A percentile compares a stretch with the other conserved stretches of the same genome.
Conservation (phyloP, 1,140 invertebrate genomes). For the Papilio dardanus region DNA sequence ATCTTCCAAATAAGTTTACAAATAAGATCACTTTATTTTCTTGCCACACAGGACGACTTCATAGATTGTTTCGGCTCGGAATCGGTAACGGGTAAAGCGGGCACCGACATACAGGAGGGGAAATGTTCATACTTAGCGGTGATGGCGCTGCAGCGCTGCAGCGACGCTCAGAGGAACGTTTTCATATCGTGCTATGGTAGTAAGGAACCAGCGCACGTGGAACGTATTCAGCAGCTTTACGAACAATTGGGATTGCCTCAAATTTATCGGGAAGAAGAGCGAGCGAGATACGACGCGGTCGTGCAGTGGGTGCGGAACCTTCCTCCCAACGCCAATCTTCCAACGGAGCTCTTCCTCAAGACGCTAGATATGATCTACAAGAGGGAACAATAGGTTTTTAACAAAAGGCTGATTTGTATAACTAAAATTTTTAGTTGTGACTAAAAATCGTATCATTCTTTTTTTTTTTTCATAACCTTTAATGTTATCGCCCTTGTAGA, state of each 20-base stretch:
- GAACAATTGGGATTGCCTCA: constrained; percentile 86
- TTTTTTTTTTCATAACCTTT: too few species aligned
- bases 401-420: background rate
- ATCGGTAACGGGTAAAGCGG: constrained; percentile 90
- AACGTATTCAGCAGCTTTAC: constrained; percentile 89
- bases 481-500: too few species aligned
- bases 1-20: too few species aligned
- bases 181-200: constrained; percentile 89
- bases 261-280: constrained; percentile 55
- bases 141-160: constrained; percentile 88
- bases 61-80: constrained; percentile 93
- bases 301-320: constrained; percentile 45
- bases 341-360: constrained; percentile 56
- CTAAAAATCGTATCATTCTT: too few species aligned
- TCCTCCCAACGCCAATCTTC: constrained; percentile 41
- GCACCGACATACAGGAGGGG: constrained; percentile 94
- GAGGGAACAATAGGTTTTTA: constrained; percentile 49
- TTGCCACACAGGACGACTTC: constrained; percentile 91
- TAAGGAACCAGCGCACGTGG: constrained; percentile 85
- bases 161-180: constrained; percentile 85
- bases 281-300: constrained; percentile 52
- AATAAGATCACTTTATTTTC: too few species aligned
- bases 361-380: constrained; percentile 62
- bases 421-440: background rate
- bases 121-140: constrained; percentile 96